A percentile compares a stretch with the other conserved stretches of the same genome.
These are phyloP conservation scores for Apostichopus californicus DNA, from an alignment of 35 echinoderm and acorn worm species.

Conservation along the genomic window DNA sequence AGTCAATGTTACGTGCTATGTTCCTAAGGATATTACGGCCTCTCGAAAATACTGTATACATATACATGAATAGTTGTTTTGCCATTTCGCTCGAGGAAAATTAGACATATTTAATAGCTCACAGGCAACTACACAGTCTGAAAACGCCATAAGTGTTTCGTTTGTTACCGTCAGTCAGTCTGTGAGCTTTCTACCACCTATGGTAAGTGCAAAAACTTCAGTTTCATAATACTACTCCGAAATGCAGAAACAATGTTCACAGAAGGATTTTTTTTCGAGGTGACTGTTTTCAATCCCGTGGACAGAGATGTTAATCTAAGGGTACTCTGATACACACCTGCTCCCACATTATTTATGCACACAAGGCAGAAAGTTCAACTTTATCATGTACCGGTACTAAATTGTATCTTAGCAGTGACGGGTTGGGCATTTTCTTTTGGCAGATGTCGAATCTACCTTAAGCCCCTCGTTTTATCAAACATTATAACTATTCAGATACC, in stretches of 20 bases:
- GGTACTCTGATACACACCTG: neutral
- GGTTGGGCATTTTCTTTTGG: neutral
- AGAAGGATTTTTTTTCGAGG: neutral
- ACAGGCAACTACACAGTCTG: neutral
- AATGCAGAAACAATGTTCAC: neutral
- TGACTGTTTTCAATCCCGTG: neutral
- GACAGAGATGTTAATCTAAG: neutral
- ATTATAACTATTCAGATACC: neutral
- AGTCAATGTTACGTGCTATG: neutral
- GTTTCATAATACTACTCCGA: neutral
- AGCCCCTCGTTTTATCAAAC: constrained; percentile 1
- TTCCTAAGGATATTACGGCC: neutral
- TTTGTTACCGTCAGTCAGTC: neutral
- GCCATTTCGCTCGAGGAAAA: neutral
- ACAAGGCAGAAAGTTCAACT: neutral
- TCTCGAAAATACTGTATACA: neutral
- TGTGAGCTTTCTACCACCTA: neutral
- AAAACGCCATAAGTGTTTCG: neutral
- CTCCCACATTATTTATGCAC: neutral
- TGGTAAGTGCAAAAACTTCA: neutral
- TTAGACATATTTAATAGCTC: neutral
- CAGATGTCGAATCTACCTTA: constrained; percentile 7
- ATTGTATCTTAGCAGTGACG: too few relatives aligned
- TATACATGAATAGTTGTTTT: neutral
- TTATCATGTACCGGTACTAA: too few relatives aligned